Evolutionary conservation across 2,797 vertebrate species (phyloP), one percentile per base, ranked within the genome.

Genomic region (Clamator glandarius): DNA sequence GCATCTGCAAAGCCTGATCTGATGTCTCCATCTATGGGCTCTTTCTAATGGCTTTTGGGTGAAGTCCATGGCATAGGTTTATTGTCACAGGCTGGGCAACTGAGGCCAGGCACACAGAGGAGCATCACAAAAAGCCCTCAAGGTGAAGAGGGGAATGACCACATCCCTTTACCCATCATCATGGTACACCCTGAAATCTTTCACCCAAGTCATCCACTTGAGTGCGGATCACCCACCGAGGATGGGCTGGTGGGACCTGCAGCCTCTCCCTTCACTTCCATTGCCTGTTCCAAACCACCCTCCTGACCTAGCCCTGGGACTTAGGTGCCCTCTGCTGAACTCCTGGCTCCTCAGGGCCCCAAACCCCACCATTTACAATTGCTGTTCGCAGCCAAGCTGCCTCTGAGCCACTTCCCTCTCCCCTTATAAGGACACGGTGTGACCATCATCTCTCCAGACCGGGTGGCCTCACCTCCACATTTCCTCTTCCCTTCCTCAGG

Each of bases 261-360:
- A 15, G 24, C 29, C 25, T n/a, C 33, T 54, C 23, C 17, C 5
- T 19, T 85, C 69, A 39, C 15, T 21, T 59, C 35, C 28, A 11
- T 0, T 10, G 6, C 28, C 46, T 19, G 15, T 54, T 36, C 41
- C 61, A 52, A 61, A 33, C 8, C 23, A 11, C 28, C 55, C 2
- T 0, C 19, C 44, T 17, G 11, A 35, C 41, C 15, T 29, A 2
- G 15, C 10, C 9, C 11, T 1, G 16, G 31, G 16, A 31, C 79
- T 59, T 39, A 18, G 5, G 20, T 59, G 36, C 17, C 26, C 29
- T 86, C 67, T 69, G 28, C 35, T 28, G 33, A 70, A 31, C 1
- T 1, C 48, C 44, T 31, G 33, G 7, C 2, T 55, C 24, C 31
- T 67, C 29, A 1, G 28, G 13, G 28, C 33, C 70, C 26, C 0